Evolutionary conservation across 2,888 invertebrate genomes (phyloP).

Genomic region (Linyphia triangularis): DNA sequence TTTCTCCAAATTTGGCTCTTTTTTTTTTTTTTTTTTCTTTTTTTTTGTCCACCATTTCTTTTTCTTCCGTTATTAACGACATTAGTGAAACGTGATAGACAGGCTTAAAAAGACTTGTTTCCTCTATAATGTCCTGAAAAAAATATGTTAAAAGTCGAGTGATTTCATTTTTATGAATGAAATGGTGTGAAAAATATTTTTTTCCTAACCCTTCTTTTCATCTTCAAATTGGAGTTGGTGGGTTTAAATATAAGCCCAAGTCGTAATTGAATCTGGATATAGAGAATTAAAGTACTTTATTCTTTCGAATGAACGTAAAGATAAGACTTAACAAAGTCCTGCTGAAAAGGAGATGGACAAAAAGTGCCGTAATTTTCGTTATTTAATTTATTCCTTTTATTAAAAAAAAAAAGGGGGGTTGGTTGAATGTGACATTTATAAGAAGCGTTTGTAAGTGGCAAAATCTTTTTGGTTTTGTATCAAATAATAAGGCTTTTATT

Average conservation of each 20-base stretch:
- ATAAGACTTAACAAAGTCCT: conserved; percentile 24
- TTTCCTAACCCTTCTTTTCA: conserved; percentile 2
- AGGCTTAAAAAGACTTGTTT: conserved; percentile 68
- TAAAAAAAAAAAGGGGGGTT: too few species aligned
- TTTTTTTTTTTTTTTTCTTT: conserved; percentile 15
- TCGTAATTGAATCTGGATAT: conserved; percentile 72
- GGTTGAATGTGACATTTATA: too few species aligned
- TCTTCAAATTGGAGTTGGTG: conserved; percentile 25
- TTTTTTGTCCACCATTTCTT: background rate
- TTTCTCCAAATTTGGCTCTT: conserved; percentile 31
- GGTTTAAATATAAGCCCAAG: conserved; percentile 53
- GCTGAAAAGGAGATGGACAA: background rate
- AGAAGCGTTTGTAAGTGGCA: too few species aligned
- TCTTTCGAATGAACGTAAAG: conserved; percentile 22
- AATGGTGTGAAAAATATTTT: conserved; percentile 7
- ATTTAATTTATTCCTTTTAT: too few species aligned
- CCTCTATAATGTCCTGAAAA: conserved; percentile 28
- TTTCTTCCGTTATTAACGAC: conserved; percentile 65
- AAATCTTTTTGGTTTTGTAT: too few species aligned
- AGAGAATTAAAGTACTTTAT: conserved; percentile 56
- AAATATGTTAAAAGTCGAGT: conserved; percentile 45
- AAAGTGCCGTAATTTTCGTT: too few species aligned
- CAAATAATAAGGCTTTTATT: too few species aligned
- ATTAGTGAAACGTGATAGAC: conserved; percentile 69
- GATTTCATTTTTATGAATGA: conserved; percentile 70